Evolutionary conservation across 2,113 vertebrate genomes (phyloP).

Genomic region (Tachycineta bicolor): DNA sequence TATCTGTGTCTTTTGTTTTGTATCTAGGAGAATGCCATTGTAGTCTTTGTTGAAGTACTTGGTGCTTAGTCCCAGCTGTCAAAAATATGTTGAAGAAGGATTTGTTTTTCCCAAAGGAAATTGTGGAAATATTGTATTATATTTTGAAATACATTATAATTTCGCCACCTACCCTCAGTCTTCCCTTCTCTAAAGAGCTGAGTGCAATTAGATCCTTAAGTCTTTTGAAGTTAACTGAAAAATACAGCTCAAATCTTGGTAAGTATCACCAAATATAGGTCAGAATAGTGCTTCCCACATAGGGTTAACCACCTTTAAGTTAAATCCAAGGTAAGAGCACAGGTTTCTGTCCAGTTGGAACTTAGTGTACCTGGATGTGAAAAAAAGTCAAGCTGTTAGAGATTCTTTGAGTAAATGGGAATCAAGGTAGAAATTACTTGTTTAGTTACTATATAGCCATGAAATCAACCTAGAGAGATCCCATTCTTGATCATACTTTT

Average conservation of each 20-base stretch:
- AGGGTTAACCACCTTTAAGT: background rate
- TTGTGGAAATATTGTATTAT: background rate
- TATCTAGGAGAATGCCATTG: background rate
- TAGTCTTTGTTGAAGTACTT: background rate
- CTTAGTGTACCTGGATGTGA: background rate
- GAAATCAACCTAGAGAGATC: background rate
- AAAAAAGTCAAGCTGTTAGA: background rate
- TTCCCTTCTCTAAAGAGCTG: background rate
- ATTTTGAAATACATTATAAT: background rate
- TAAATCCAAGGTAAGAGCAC: background rate
- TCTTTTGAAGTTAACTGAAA: background rate
- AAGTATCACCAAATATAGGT: background rate
- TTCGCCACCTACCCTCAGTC: fast-evolving
- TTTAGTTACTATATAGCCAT: background rate
- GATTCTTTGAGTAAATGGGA: background rate
- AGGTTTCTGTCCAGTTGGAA: background rate
- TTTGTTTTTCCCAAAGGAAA: background rate
- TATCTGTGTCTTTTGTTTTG: background rate
- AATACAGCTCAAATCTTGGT: background rate
- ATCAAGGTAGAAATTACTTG: background rate
- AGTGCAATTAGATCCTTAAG: background rate
- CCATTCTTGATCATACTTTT: background rate
- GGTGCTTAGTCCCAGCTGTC: background rate
- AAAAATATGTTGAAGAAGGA: background rate
- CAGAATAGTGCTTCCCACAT: background rate